Percentiles rank a stretch among this genome's conserved stretches.
Conservation (phyloP, 2,113 vertebrate genomes). For the Nymphicus hollandicus region DNA sequence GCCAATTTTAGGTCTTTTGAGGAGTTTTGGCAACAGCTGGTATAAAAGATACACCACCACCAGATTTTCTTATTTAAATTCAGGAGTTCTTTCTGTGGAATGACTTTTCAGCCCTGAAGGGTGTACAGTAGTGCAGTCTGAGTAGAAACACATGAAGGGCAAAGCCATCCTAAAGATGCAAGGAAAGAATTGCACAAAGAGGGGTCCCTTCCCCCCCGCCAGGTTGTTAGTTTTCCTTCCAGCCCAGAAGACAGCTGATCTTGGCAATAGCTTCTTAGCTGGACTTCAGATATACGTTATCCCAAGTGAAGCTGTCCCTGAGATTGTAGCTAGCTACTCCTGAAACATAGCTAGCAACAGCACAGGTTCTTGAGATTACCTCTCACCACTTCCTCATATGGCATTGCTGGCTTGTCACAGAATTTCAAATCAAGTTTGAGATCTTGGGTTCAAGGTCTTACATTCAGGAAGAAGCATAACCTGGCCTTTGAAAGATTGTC, state of each 20-base stretch:
- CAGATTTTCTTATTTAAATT: neutral
- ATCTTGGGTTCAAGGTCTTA: neutral
- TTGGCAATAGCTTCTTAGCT: neutral
- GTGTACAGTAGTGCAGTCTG: neutral
- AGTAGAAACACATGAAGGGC: neutral
- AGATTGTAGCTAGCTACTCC: neutral
- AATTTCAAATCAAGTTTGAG: neutral
- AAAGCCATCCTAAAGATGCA: neutral
- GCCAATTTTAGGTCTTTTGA: neutral
- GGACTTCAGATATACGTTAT: neutral
- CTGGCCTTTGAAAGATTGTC: neutral
- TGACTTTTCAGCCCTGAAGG: neutral
- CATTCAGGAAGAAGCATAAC: neutral
- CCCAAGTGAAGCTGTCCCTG: neutral
- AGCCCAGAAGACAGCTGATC: neutral
- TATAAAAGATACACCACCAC: neutral
- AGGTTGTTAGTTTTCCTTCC: neutral
- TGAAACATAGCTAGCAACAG: neutral
- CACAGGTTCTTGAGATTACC: neutral
- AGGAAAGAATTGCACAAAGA: neutral
- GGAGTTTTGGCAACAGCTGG: neutral
- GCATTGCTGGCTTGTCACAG: neutral
- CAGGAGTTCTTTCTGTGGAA: neutral
- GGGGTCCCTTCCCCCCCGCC: neutral
- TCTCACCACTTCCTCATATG: accelerated